Percentiles rank a stretch among this genome's conserved stretches.
These are phyloP conservation scores for Nasonia vitripennis DNA, from an alignment of 1,140 invertebrate genomes.

Conservation along the genomic window DNA sequence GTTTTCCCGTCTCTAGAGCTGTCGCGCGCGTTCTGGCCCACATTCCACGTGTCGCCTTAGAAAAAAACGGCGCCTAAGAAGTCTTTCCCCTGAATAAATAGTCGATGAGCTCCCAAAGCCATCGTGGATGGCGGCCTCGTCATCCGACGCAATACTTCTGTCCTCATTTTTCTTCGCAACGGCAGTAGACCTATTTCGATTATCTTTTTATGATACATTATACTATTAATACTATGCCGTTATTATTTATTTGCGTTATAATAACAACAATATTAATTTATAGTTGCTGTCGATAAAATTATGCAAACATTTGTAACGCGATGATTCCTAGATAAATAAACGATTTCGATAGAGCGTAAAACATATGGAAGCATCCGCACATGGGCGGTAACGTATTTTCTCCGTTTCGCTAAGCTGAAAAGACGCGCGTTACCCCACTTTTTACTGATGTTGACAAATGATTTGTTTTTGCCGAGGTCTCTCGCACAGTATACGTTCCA, in stretches of 20 bases:
- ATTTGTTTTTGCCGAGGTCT: background rate
- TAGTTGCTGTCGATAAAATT: too few relatives aligned
- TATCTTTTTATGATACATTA: too few relatives aligned
- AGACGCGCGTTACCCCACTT: background rate
- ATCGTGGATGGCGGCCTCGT: background rate
- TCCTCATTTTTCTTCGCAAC: background rate
- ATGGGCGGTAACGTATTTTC: too few relatives aligned
- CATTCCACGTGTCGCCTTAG: slow-evolving; percentile 37
- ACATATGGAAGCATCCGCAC: too few relatives aligned
- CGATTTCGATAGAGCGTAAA: too few relatives aligned
- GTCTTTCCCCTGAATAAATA: background rate
- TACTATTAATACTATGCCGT: too few relatives aligned
- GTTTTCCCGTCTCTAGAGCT: slow-evolving; percentile 23
- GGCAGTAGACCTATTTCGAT: too few relatives aligned
- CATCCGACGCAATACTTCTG: background rate
- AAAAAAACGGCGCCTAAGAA: slow-evolving; percentile 31
- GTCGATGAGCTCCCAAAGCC: background rate
- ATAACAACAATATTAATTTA: too few relatives aligned
- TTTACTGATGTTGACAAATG: background rate
- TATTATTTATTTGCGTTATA: too few relatives aligned
- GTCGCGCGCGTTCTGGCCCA: background rate
- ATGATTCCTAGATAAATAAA: too few relatives aligned
- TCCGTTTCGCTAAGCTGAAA: background rate
- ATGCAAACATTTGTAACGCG: too few relatives aligned
- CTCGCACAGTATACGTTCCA: too few relatives aligned